phyloP scores from a whole-genome alignment of 92 coral and sea anemone species.

The Porites divaricata region DNA sequence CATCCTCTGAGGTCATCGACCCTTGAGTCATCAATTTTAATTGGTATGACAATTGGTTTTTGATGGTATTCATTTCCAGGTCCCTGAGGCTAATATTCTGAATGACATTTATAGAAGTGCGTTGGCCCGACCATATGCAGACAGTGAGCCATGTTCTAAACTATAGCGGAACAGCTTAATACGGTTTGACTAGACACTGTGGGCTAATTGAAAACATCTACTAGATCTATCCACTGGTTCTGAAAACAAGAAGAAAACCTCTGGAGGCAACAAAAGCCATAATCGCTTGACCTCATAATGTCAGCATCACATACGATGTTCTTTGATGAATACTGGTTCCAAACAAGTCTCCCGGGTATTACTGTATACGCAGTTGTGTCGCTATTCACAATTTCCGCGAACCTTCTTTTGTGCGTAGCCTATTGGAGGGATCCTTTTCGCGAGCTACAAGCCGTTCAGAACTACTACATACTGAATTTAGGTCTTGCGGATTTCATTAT shows the following conservation, averaged over 20 bases:
- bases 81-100: no score
- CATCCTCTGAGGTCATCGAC: no score
- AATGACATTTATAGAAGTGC: no score
- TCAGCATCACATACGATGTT: slow-evolving; percentile 50
- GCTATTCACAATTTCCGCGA: slow-evolving; percentile 60
- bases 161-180: no score
- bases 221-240: no score
- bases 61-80: no score
- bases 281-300: neutral
- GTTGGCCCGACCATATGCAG: no score
- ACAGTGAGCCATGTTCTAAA: neutral
- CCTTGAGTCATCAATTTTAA: no score
- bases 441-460: slow-evolving; percentile 62
- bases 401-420: slow-evolving; percentile 63
- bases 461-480: slow-evolving; percentile 66
- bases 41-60: no score
- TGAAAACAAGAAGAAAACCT: neutral
- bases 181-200: no score
- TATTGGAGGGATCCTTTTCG: slow-evolving; percentile 72
- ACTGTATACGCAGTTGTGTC: slow-evolving; percentile 57
- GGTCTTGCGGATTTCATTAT: slow-evolving; percentile 78
- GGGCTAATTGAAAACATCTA: no score
- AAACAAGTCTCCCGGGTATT: slow-evolving; percentile 46
- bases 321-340: slow-evolving; percentile 79
- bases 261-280: neutral